These are phyloP conservation scores for Origma solitaria DNA, from an alignment of 2,113 vertebrate species.

Conservation along the genomic window DNA sequence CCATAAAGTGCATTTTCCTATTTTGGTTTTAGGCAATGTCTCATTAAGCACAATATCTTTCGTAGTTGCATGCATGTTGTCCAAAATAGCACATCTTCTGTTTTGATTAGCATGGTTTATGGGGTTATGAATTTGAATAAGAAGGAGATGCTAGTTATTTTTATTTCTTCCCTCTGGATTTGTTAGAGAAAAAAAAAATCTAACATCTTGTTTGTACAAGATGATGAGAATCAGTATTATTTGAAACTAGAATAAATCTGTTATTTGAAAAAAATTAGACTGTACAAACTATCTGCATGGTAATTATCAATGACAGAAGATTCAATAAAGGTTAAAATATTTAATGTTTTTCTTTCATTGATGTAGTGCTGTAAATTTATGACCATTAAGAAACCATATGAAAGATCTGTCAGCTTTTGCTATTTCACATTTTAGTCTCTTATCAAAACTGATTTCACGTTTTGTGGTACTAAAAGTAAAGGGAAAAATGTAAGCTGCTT, in stretches of 20 bases:
- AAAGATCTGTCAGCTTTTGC: constrained; percentile 63
- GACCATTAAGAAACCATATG: constrained; percentile 61
- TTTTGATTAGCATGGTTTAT: not conserved
- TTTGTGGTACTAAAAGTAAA: constrained; percentile 45
- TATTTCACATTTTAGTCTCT: constrained; percentile 49
- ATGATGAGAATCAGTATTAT: not conserved
- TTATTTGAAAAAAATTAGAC: constrained; percentile 7
- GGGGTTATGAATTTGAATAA: not conserved
- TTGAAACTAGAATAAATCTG: constrained; percentile 16
- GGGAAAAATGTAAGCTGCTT: constrained; percentile 49
- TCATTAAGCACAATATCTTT: not conserved
- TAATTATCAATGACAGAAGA: constrained; percentile 62
- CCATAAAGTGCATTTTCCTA: not conserved
- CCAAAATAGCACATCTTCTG: not conserved
- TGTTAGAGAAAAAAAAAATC: not conserved
- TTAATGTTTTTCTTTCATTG: constrained; percentile 69
- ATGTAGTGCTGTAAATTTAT: constrained; percentile 66
- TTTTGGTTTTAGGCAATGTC: not conserved
- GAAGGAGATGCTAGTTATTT: not conserved
- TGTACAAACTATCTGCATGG: constrained; percentile 15
- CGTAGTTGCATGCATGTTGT: not conserved
- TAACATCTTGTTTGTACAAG: not conserved
- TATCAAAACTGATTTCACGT: constrained; percentile 52
- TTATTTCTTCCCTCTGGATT: constrained; percentile 17
- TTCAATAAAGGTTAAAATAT: constrained; percentile 65